These are phyloP conservation scores for Carlito syrichta DNA, from an alignment of 2,113 vertebrate species.

Conservation along the genomic window DNA sequence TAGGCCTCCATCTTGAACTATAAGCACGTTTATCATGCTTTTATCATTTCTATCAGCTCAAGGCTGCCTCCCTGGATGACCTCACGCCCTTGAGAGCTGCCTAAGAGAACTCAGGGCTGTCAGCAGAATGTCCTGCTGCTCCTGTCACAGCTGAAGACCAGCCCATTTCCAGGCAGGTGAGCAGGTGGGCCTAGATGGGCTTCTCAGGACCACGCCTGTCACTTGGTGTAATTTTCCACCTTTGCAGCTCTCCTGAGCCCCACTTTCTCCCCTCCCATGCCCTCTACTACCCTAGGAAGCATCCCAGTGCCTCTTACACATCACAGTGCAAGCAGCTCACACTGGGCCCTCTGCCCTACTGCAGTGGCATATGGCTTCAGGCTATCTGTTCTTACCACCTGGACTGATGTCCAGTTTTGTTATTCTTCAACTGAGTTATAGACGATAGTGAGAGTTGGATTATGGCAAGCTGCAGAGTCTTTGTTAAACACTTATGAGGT, in stretches of 20 bases:
- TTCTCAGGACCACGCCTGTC: neutral
- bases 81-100: neutral
- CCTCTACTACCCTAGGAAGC: neutral
- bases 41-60: neutral
- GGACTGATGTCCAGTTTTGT: neutral
- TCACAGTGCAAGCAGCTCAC: neutral
- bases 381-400: neutral
- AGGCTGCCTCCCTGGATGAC: neutral
- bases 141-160: neutral
- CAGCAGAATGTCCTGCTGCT: neutral
- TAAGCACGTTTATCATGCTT: neutral
- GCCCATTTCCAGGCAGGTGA: too few relatives aligned
- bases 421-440: neutral
- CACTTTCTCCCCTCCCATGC: neutral
- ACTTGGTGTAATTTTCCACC: neutral
- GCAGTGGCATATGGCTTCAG: neutral
- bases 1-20: neutral
- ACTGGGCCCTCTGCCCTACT: neutral
- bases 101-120: neutral
- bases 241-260: neutral
- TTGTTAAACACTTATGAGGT: neutral
- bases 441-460: neutral
- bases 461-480: neutral
- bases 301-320: too few relatives aligned
- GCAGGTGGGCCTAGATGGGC: neutral